Evolutionary conservation across 2,113 vertebrate genomes (phyloP).

Genomic region (Struthidea cinerea): DNA sequence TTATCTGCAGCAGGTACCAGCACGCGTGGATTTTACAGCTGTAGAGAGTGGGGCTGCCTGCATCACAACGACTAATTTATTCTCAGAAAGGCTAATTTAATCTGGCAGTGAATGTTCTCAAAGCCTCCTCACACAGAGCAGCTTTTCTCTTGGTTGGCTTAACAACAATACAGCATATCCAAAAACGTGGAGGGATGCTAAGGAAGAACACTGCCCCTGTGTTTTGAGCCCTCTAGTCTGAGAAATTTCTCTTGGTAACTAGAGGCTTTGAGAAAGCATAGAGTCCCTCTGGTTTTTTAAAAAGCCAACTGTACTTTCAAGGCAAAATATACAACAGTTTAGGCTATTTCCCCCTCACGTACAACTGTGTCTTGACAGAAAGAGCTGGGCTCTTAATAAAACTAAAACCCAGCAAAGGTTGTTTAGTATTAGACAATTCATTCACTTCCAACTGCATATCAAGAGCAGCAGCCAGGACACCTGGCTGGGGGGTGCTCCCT

Average conservation of each 20-base stretch:
- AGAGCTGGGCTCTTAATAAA: neutral
- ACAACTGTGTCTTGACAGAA: neutral
- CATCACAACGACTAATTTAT: neutral
- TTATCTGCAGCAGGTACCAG: neutral
- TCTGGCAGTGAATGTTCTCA: slow-evolving; percentile 26
- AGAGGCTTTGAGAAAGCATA: neutral
- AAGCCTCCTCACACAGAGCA: slow-evolving; percentile 27
- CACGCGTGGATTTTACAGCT: neutral
- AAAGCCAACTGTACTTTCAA: neutral
- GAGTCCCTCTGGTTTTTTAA: neutral
- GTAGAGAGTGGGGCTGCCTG: neutral
- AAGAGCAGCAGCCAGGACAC: neutral
- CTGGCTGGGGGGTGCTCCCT: neutral
- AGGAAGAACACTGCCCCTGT: slow-evolving; percentile 16
- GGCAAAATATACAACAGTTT: neutral
- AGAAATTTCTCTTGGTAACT: neutral
- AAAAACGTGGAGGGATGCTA: slow-evolving; percentile 28
- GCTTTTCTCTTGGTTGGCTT: slow-evolving; percentile 54
- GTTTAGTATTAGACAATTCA: neutral
- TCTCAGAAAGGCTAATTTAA: slow-evolving; percentile 51
- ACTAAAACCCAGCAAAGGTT: neutral
- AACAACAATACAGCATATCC: slow-evolving; percentile 46
- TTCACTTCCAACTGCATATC: neutral
- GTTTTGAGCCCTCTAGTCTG: neutral
- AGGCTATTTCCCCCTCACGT: neutral